These are phyloP conservation scores for Desoria tigrina DNA, from an alignment of 2,888 invertebrate species.

Conservation along the genomic window DNA sequence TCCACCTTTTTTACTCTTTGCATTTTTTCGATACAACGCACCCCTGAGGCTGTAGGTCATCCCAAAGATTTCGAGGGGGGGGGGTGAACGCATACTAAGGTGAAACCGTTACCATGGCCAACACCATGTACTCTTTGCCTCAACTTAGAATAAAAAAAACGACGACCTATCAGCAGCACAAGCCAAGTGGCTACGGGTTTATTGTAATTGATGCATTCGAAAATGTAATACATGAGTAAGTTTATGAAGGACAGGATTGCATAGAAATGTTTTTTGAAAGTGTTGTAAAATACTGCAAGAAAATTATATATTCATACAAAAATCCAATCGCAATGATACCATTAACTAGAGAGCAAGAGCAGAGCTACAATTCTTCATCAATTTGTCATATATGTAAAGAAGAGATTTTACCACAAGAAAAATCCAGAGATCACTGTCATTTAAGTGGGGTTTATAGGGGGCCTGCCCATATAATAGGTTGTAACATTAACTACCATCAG, in stretches of 20 bases:
- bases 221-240: not conserved
- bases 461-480: conserved; percentile 1
- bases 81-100: no score
- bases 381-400: conserved; percentile 13
- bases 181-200: conserved; percentile 13
- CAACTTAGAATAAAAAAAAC: no score
- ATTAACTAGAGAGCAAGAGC: not conserved
- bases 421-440: conserved; percentile 23
- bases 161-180: conserved; percentile 3
- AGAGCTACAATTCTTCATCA: not conserved
- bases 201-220: conserved; percentile 4
- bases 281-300: not conserved
- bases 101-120: no score
- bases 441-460: not conserved
- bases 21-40: no score
- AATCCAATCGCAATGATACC: conserved; percentile 5
- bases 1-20: no score
- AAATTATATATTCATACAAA: not conserved
- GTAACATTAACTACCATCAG: conserved; percentile 16
- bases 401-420: not conserved
- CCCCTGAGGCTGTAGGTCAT: no score
- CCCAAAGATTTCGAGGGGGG: no score
- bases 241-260: conserved; percentile 14
- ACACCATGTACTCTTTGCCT: no score
- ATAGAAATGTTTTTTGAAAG: not conserved